Base-by-base conservation (phyloP, 2,797 vertebrate species). In the Lutjanus campechanus region DNA sequence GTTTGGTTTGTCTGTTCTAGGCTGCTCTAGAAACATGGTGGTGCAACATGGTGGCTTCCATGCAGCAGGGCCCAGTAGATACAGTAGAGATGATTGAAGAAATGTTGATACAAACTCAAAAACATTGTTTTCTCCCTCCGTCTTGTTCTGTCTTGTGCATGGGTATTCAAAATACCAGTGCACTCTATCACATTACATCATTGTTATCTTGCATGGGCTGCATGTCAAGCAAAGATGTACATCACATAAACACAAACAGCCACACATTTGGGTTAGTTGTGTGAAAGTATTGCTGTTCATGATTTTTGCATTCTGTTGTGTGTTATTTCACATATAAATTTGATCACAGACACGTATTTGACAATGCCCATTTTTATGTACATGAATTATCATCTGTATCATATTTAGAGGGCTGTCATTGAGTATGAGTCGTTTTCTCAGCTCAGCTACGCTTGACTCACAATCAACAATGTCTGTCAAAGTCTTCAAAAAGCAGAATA, bases 161-260 rank as follows among this genome's bases (percentile, higher is more conserved):
- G 29, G 29, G 29, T 36, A 20, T n/a, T 68, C 2, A 64, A 60
- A 74, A 62, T 63, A 70, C 51, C 53, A 29, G 7, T 3, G 1
- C 13, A 17, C 10, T 54, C 47, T 63, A 69, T 76, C 46, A 76
- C 68, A 63, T 60, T 22, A 66, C 47, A 61, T 83, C 49, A 71
- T 25, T 3, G 22, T 60, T 67, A 59, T 67, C 40, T 59, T 36
- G 41, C 16, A 11, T 51, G 17, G 50, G 7, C 54, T 0, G 19
- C 40, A 40, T 25, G 17, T 54, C 36, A 40, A 29, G 49, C 7
- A 54, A 70, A 73, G 19, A 55, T 58, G 43, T 54, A 51, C 40
- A 53, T 55, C 4, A 3, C 41, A 40, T 36, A 56, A 43, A 36
- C 16, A 46, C 11, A 29, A 29, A 61, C 47, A 36, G 2, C 51